These are phyloP conservation scores for Tetragonula clypearis DNA, from an alignment of 1,140 invertebrate genomes.

Conservation along the genomic window DNA sequence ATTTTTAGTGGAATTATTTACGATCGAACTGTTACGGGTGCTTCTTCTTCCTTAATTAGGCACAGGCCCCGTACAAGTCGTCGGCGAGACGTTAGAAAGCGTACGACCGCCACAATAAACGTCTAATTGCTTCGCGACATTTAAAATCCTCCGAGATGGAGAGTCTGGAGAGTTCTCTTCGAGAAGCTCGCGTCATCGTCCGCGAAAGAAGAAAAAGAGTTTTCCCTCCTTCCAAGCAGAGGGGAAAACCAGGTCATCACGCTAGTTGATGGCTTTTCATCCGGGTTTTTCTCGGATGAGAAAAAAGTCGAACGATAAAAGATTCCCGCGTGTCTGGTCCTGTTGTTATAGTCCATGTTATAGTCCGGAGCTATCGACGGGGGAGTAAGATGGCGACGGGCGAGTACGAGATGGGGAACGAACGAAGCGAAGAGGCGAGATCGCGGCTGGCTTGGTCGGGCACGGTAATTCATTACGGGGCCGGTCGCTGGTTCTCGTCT, in stretches of 20 bases:
- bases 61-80: conserved; percentile 5
- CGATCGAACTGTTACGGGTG: conserved; percentile 4
- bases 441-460: not conserved
- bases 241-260: not conserved
- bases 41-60: conserved; percentile 44
- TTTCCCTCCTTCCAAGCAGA: not conserved
- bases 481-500: conserved; percentile 53
- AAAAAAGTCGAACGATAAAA: no score
- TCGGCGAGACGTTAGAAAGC: conserved; percentile 38
- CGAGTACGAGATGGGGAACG: not conserved
- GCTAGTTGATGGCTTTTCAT: no score
- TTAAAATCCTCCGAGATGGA: not conserved
- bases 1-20: conserved; percentile 48
- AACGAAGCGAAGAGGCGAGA: not conserved
- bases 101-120: conserved; percentile 24
- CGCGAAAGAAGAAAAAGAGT: not conserved
- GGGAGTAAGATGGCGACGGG: not conserved
- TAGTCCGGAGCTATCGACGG: not conserved
- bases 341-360: no score
- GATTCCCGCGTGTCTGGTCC: no score
- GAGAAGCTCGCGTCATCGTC: not conserved
- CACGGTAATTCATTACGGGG: conserved; percentile 60
- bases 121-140: conserved; percentile 20
- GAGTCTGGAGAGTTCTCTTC: not conserved
- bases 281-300: no score